Conservation (phyloP, 2,888 invertebrate genomes). For the Pheosia tremula region DNA sequence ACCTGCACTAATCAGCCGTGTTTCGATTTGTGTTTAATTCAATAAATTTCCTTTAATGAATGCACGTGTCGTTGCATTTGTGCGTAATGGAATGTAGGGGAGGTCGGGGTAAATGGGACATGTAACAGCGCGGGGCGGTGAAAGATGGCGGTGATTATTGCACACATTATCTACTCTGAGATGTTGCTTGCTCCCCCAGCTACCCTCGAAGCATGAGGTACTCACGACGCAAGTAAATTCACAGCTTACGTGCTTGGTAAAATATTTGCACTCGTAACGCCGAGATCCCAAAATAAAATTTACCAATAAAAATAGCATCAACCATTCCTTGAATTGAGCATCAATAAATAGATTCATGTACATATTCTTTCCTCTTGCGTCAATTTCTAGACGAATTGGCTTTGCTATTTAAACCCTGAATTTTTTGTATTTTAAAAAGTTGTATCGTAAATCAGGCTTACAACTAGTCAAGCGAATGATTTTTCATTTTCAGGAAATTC, state of each 20-base stretch:
- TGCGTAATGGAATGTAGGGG: slow-evolving; percentile 68
- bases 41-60: slow-evolving; percentile 52
- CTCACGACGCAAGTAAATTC: slow-evolving; percentile 41
- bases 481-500: slow-evolving; percentile 2
- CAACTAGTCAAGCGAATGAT: slow-evolving; percentile 11
- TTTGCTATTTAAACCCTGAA: slow-evolving; percentile 13
- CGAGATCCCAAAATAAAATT: neutral
- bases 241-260: slow-evolving; percentile 6
- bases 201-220: slow-evolving; percentile 42
- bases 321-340: slow-evolving; percentile 1
- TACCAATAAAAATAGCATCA: slow-evolving; percentile 16
- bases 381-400: slow-evolving; percentile 13
- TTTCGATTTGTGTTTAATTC: slow-evolving; percentile 43
- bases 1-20: slow-evolving; percentile 20
- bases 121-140: slow-evolving; percentile 59
- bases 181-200: slow-evolving; percentile 43
- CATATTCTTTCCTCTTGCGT: slow-evolving; percentile 13
- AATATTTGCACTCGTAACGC: too few relatives aligned
- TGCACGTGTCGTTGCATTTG: slow-evolving; percentile 65
- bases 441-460: slow-evolving; percentile 17
- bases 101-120: slow-evolving; percentile 57
- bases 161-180: slow-evolving; percentile 69
- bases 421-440: slow-evolving; percentile 10
- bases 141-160: slow-evolving; percentile 75
- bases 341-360: neutral